Percentiles rank a stretch among this genome's conserved stretches.
Conservation (phyloP, 1,140 invertebrate species). For the Leptinotarsa undecemlineata region DNA sequence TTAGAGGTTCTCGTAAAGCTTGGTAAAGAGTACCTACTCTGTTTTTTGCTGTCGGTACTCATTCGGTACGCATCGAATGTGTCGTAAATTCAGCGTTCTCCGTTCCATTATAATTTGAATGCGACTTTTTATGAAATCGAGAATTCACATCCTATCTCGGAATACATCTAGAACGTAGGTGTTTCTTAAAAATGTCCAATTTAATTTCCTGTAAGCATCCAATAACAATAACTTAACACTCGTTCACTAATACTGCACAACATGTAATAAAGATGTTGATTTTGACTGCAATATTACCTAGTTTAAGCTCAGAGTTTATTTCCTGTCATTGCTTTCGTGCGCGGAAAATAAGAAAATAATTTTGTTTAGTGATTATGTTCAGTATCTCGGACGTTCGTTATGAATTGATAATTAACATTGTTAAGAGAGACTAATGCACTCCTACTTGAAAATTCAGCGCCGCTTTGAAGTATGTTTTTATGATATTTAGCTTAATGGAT, state of each 20-base stretch:
- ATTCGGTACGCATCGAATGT: constrained; percentile 1
- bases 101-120: neutral
- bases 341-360: constrained; percentile 15
- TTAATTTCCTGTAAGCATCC: neutral
- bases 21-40: neutral
- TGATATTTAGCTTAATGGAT: too few species aligned
- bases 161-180: neutral
- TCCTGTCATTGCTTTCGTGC: constrained; percentile 16
- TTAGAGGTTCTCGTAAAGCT: neutral
- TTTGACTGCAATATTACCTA: constrained; percentile 35
- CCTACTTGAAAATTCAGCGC: neutral
- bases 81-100: neutral
- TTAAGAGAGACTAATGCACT: neutral
- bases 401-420: constrained; percentile 6
- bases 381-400: neutral
- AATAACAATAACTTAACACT: constrained; percentile 3
- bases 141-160: neutral
- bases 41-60: neutral
- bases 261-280: constrained; percentile 36
- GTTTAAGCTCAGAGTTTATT: constrained; percentile 31
- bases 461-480: neutral
- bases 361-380: neutral
- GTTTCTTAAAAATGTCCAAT: constrained; percentile 5
- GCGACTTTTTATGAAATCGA: neutral
- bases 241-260: constrained; percentile 32